These are phyloP conservation scores for Coreoperca whiteheadi DNA, from an alignment of 2,113 vertebrate species.

Conservation along the genomic window DNA sequence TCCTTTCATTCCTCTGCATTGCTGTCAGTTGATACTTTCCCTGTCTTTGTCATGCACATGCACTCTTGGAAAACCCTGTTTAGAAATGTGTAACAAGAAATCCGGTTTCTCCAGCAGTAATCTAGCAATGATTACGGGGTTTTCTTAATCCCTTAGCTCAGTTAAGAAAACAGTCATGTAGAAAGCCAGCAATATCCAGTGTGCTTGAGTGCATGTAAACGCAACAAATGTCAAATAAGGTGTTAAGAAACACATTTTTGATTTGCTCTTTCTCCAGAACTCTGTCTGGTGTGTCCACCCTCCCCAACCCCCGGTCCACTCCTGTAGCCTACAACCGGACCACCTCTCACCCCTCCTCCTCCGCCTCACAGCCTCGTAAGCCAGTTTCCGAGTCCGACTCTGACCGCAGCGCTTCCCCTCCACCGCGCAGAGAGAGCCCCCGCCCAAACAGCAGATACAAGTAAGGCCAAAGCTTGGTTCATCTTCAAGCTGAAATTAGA, in stretches of 20 bases:
- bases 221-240: background rate
- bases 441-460: constrained; percentile 81
- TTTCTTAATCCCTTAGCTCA: too few relatives aligned
- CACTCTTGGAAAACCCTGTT: background rate
- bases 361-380: constrained; percentile 76
- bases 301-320: constrained; percentile 70
- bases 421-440: constrained; percentile 61
- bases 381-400: constrained; percentile 83
- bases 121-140: background rate
- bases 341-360: constrained; percentile 55
- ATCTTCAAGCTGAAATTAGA: background rate
- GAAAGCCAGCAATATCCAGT: background rate
- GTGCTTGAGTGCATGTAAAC: background rate
- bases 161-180: background rate
- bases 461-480: constrained; percentile 52
- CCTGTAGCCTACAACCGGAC: constrained; percentile 67
- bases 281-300: constrained; percentile 78
- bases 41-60: background rate
- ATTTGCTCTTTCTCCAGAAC: constrained; percentile 61
- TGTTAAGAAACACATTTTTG: background rate
- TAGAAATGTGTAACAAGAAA: background rate
- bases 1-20: background rate
- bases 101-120: background rate
- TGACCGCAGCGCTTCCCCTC: constrained; percentile 78
- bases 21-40: background rate